Percentiles rank a stretch among this genome's conserved stretches.
Evolutionary conservation across 2,888 invertebrate species (phyloP).

Genomic region (Heliconius hortense): DNA sequence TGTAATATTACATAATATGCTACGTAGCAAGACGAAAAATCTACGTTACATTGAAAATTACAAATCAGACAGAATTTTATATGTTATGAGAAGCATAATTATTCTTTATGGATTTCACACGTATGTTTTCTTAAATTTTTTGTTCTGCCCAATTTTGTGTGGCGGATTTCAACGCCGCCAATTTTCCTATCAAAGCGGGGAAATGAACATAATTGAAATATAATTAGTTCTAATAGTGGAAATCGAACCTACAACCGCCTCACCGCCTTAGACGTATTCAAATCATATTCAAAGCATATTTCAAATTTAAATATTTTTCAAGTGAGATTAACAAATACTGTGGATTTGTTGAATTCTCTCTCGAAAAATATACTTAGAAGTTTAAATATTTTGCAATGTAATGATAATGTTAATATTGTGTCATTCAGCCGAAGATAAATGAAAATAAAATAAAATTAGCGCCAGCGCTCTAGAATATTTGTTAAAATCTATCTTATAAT

Average conservation of each 20-base stretch:
- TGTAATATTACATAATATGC: not conserved
- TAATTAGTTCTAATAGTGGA: not conserved
- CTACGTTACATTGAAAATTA: not conserved
- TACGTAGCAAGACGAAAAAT: not conserved
- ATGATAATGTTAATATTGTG: constrained; percentile 19
- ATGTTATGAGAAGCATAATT: not conserved
- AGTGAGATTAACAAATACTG: not conserved
- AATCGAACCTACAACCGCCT: not conserved
- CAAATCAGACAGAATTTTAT: not conserved
- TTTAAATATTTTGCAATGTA: not conserved
- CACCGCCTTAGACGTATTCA: not conserved
- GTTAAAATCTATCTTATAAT: constrained; percentile 3
- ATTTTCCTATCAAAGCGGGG: not conserved
- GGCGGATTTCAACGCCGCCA: not conserved
- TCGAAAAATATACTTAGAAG: not conserved
- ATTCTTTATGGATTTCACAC: too few species aligned
- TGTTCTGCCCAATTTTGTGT: not conserved
- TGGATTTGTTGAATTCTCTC: not conserved
- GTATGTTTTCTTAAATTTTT: too few species aligned
- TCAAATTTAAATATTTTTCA: not conserved
- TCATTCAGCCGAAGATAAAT: not conserved
- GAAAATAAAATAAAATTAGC: constrained; percentile 1
- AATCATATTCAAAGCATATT: too few species aligned
- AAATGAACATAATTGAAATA: not conserved
- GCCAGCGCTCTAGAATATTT: constrained; percentile 22